These are phyloP conservation scores for Pandion haliaetus DNA, from an alignment of 2,113 vertebrate species.

Conservation along the genomic window DNA sequence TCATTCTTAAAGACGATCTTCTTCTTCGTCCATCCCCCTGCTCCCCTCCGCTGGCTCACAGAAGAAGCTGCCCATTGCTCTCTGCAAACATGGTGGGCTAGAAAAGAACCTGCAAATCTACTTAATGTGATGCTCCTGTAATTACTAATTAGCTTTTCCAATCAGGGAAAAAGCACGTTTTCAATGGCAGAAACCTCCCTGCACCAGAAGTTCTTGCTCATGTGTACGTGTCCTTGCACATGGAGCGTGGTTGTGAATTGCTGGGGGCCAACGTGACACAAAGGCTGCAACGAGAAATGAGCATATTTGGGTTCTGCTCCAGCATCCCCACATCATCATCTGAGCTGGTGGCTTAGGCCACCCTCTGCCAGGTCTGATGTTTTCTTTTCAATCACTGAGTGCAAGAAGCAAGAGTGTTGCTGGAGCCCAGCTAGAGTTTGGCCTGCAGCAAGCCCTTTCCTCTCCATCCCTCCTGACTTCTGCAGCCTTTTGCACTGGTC, in stretches of 20 bases:
- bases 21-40: not conserved
- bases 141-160: not conserved
- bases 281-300: fast-evolving
- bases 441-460: not conserved
- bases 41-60: not conserved
- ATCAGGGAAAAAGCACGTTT: not conserved
- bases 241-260: not conserved
- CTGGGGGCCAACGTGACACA: not conserved
- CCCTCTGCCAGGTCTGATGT: not conserved
- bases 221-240: fast-evolving
- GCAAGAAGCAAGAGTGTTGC: fast-evolving
- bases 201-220: fast-evolving
- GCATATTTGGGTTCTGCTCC: not conserved
- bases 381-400: not conserved
- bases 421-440: not conserved
- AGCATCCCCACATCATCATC: not conserved
- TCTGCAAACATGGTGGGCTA: not conserved
- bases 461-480: not conserved
- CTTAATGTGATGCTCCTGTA: not conserved
- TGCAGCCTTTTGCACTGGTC: not conserved
- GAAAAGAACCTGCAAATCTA: not conserved
- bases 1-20: slow-evolving; percentile 40
- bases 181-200: fast-evolving
- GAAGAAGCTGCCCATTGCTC: not conserved
- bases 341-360: not conserved